Evolutionary conservation across 2,797 vertebrate genomes (phyloP), one percentile per base, ranked within the genome.

Genomic region (Anguilla obscura): DNA sequence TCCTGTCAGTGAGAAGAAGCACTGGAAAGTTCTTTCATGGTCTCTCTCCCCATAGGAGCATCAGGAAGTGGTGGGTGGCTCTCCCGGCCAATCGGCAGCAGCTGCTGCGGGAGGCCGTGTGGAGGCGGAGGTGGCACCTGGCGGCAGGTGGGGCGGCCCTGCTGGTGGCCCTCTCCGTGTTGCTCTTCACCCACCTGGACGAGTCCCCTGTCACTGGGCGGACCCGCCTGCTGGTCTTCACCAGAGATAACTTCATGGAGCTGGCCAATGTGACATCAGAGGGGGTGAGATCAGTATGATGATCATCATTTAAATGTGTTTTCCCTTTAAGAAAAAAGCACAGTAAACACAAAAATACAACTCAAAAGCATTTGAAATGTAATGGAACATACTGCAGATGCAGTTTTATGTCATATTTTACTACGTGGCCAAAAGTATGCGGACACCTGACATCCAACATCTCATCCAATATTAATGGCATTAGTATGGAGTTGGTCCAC

Each of bases 51-150:
- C 92, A 8, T 94, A 99, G 98, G 95, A 97, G 97, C 91, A 94
- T 99, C 91, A 97, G 98, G 91, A 98, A 97, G 85, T 99, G 98
- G 98, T 99, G 99, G 98, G 92, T 87, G 76, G 92, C 96, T 10
- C 96, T 99, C 87, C 98, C 99, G 27, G 92, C 94, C 85, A 96
- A 98, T 93, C 98, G 97, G 84, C 94, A 92, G 89, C 94, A 97
- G 89, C 94, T 98, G 2, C 88, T 98, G 54, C 97, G 95, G 74
- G 93, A 97, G 89, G 96, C 94, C 90, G 86, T 93, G 74, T 95
- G 94, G 93, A 95, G 88, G 92, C 96, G 95, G 40, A 97, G 97
- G 9, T 98, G 98, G 98, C 95, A 94, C 90, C 92, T 99, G 88
- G 88, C 93, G 1, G 93, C 96, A 0, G 95, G 94, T 74, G 91